Evolutionary conservation across 2,797 vertebrate genomes (phyloP).

Genomic region (Gadopsis marmoratus): DNA sequence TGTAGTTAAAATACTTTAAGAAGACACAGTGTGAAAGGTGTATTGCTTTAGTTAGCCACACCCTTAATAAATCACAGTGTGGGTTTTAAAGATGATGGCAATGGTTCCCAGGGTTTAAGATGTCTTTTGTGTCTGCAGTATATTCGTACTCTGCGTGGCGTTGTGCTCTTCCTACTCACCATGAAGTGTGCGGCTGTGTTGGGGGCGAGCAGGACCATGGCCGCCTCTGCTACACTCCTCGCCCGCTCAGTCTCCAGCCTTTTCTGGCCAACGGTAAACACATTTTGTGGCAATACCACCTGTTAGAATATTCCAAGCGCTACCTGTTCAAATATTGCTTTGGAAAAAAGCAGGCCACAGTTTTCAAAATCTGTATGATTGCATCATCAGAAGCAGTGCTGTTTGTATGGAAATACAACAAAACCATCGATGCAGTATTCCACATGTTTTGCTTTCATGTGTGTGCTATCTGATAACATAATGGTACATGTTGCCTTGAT

Average conservation of each 20-base stretch:
- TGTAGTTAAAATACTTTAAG: neutral
- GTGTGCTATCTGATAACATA: no score
- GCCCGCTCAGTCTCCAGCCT: constrained; percentile 55
- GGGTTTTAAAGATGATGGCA: neutral
- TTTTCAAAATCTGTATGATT: neutral
- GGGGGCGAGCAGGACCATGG: constrained; percentile 51
- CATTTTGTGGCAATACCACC: neutral
- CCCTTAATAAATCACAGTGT: neutral
- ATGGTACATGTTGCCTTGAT: neutral
- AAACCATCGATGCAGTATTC: neutral
- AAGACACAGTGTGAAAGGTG: neutral
- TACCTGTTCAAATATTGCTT: no score
- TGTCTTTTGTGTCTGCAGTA: constrained; percentile 70
- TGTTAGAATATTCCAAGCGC: neutral
- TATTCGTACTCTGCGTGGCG: constrained; percentile 74
- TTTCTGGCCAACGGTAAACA: constrained; percentile 79
- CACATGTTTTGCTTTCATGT: neutral
- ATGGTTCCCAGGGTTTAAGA: neutral
- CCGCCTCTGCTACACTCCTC: constrained; percentile 45
- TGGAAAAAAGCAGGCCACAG: neutral
- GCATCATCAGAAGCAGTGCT: neutral
- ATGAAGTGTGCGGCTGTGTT: constrained; percentile 76
- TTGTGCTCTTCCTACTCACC: constrained; percentile 80
- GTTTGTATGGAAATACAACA: neutral
- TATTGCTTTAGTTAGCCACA: constrained; percentile 2